Evolutionary conservation across 2,888 invertebrate genomes (phyloP).

Genomic region (Lasioglossum lativentre): DNA sequence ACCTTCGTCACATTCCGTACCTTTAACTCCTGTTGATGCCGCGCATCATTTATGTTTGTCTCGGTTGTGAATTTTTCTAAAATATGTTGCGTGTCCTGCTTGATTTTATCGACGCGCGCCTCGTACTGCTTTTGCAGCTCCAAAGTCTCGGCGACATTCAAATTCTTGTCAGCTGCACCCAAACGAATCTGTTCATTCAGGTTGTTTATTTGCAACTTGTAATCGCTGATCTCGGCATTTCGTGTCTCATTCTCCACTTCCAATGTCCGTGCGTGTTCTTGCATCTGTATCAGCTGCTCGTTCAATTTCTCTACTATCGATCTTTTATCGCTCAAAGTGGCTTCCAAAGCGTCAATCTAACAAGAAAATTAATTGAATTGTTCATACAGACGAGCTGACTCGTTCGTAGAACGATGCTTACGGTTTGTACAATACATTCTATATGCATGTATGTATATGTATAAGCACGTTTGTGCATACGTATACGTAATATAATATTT

Average conservation of each 20-base stretch:
- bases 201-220: conserved; percentile 77
- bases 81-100: conserved; percentile 80
- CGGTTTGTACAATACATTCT: no score
- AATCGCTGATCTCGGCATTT: conserved; percentile 82
- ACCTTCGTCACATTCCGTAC: conserved; percentile 53
- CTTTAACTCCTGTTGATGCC: conserved; percentile 76
- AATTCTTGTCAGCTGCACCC: conserved; percentile 71
- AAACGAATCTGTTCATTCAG: conserved; percentile 77
- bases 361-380: conserved; percentile 52
- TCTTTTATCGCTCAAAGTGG: conserved; percentile 69
- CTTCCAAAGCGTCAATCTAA: conserved; percentile 81
- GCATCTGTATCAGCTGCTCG: conserved; percentile 70
- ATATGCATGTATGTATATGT: no score
- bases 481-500: neutral
- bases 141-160: conserved; percentile 72
- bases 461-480: neutral
- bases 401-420: no score
- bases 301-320: conserved; percentile 70
- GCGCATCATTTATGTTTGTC: conserved; percentile 70
- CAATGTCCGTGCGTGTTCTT: conserved; percentile 82
- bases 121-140: conserved; percentile 80
- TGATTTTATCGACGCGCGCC: conserved; percentile 78
- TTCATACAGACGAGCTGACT: neutral
- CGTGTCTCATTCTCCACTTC: conserved; percentile 87
- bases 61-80: conserved; percentile 78